Conservation (phyloP, 2,113 vertebrate species). For the Pterocles orientalis region DNA sequence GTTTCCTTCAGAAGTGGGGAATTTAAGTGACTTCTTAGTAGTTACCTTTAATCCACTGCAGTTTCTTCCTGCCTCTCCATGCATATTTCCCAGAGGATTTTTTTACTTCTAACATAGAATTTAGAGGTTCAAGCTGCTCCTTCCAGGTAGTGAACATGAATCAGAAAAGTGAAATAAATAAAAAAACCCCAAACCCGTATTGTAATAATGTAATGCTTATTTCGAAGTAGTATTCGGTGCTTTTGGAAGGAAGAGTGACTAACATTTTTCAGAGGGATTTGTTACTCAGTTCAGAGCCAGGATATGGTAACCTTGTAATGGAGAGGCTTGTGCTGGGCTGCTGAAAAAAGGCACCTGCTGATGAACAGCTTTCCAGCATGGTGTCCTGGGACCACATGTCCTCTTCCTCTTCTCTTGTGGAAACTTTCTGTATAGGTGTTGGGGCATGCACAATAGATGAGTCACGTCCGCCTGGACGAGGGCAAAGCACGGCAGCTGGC, state of each 20-base stretch:
- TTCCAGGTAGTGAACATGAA: neutral
- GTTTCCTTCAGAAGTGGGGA: neutral
- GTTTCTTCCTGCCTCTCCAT: neutral
- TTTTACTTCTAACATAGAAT: neutral
- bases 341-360: neutral
- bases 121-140: neutral
- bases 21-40: neutral
- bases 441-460: no score
- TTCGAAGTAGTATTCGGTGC: neutral
- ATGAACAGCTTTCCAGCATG: neutral
- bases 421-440: neutral
- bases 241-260: neutral
- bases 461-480: accelerated
- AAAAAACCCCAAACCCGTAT: neutral
- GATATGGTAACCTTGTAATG: neutral
- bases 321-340: neutral
- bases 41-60: neutral
- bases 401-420: neutral
- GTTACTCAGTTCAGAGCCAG: neutral
- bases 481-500: neutral
- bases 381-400: neutral
- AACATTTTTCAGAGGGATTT: neutral
- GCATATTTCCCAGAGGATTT: neutral
- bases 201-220: neutral
- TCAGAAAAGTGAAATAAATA: neutral